Conservation (phyloP, 2,113 vertebrate genomes). For the Chiloscyllium plagiosum region DNA sequence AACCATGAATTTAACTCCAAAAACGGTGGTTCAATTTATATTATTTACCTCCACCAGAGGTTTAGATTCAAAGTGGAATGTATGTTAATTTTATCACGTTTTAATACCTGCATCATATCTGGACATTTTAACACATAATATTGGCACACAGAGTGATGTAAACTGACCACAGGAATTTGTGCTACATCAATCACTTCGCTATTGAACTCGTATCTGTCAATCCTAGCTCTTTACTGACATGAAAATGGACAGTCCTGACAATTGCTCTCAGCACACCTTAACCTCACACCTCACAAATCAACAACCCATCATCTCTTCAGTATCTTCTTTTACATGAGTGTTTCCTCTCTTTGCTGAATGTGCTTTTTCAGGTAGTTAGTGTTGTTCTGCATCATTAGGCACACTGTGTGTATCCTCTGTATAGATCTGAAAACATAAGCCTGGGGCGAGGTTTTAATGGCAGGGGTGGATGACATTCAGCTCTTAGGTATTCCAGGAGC, state of each 20-base stretch:
- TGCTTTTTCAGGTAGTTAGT: constrained; percentile 40
- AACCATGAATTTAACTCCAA: background rate
- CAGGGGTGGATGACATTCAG: constrained; percentile 40
- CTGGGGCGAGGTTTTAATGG: constrained; percentile 43
- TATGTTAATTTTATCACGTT: background rate
- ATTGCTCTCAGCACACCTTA: constrained; percentile 41
- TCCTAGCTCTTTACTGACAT: constrained; percentile 36
- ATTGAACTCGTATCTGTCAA: constrained; percentile 37
- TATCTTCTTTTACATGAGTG: constrained; percentile 39
- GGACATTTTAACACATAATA: constrained; percentile 6
- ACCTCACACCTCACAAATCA: constrained; percentile 60
- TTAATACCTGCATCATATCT: constrained; percentile 12
- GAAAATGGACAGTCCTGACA: constrained; percentile 33
- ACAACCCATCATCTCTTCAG: constrained; percentile 46
- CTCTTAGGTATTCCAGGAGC: constrained; percentile 43
- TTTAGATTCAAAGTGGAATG: background rate
- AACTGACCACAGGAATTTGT: constrained; percentile 32
- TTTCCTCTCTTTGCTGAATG: constrained; percentile 30
- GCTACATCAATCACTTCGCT: constrained; percentile 35
- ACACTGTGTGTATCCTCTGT: constrained; percentile 34
- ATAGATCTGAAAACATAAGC: constrained; percentile 42
- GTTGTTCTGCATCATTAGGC: constrained; percentile 46
- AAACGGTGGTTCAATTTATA: background rate
- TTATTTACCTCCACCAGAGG: background rate
- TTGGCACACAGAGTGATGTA: constrained; percentile 31